phyloP scores from a whole-genome alignment of 2,797 vertebrate species.

The Harpagifer antarcticus region DNA sequence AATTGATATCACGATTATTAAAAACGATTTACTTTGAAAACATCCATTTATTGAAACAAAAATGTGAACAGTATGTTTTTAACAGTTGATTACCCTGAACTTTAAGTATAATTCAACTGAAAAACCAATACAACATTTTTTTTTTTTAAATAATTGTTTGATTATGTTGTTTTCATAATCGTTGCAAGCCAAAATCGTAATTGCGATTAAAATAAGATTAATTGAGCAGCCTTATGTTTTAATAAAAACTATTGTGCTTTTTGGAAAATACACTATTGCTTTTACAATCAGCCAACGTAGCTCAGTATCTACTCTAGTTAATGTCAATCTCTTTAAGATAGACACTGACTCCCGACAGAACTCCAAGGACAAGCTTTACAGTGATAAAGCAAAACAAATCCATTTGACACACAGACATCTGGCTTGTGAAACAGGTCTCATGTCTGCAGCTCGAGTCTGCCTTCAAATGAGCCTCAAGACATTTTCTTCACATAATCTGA shows the following conservation, averaged over 20 bases:
- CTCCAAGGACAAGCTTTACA: slow-evolving; percentile 42
- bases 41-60: too few relatives aligned
- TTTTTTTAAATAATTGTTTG: too few relatives aligned
- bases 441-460: slow-evolving; percentile 32
- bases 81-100: too few relatives aligned
- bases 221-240: neutral
- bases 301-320: slow-evolving; percentile 38
- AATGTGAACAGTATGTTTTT: too few relatives aligned
- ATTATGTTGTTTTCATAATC: too few relatives aligned
- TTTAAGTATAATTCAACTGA: too few relatives aligned
- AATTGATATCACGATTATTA: too few relatives aligned
- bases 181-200: too few relatives aligned
- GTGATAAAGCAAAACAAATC: slow-evolving; percentile 33
- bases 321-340: slow-evolving; percentile 45
- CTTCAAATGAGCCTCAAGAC: slow-evolving; percentile 37
- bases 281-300: slow-evolving; percentile 27
- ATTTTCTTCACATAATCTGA: slow-evolving; percentile 39
- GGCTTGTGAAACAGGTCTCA: slow-evolving; percentile 40
- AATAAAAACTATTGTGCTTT: slow-evolving; percentile 30
- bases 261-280: slow-evolving; percentile 4
- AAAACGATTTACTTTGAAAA: too few relatives aligned
- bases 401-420: slow-evolving; percentile 30
- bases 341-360: slow-evolving; percentile 39
- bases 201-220: too few relatives aligned
- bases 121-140: too few relatives aligned